Base-by-base conservation (phyloP, 2,888 invertebrate genomes). In the Anthrax anthrax region DNA sequence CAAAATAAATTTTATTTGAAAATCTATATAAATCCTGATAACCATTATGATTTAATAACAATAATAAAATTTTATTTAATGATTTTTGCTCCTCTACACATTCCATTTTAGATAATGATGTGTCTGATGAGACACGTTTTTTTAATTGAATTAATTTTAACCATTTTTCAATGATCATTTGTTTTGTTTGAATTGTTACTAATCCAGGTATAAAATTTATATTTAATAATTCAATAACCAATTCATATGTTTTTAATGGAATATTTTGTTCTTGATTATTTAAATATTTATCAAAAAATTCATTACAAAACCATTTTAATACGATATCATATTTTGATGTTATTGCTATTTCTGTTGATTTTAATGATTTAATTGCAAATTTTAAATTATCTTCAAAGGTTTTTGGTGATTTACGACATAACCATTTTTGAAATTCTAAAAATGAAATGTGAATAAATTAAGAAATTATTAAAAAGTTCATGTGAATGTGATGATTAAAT, bases 321-420 rank as follows among this genome's bases (percentile, higher is more conserved):
- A 65, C 51, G 6, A 59, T 52, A 49, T 68, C 64, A 43, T 65
- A 62, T 56, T 68, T 68, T 34, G 52, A 57, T 12, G 57, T 44
- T 32, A 63, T 51, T 1, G 55, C 52, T 32, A 67, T 62, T 42
- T 68, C 67, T 0, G 60, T 53, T 0, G 67, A 64, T 48, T 62
- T 62, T 64, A 67, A 68, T 10, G 62, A 59, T 51, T 62, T 65
- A 3, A 64, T 54, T 0, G 60, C 64, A 47, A 68, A 67, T 29
- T 56, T 55, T 2, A 67, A 43, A 44, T 60, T 64, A 42, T 60
- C 58, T 3, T 51, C 46, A 32, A 60, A 64, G 0, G 57, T 39
- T 40, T 62, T 62, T 32, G 57, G 57, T 2, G 53, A 38, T 8
- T 23, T 23, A 3, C 66, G 57, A 9, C 55, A 51, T 27, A 67